Evolutionary conservation across 2,888 invertebrate species (phyloP), one percentile per base, ranked within the genome.

Genomic region (Dryobotodes eremita): DNA sequence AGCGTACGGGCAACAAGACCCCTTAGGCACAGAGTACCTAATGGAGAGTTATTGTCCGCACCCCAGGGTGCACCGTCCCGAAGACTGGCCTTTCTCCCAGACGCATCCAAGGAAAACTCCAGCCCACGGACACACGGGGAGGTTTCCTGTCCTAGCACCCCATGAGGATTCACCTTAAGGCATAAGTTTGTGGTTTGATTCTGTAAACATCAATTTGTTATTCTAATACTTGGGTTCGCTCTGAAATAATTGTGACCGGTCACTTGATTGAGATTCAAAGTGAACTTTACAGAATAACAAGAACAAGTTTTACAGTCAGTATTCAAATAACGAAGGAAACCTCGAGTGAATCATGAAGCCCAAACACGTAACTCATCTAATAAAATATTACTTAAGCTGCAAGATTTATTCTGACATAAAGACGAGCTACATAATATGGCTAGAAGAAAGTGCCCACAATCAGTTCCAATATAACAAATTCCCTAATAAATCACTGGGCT

Each of bases 401-500:
- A 46, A 69, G 26, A 70, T 79, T 70, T 83, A 65, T 84, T 83
- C 57, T 36, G 59, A 57, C 61, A 20, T 83, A 83, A 65, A 64
- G 36, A 75, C n/a, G 36, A 62, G 50, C 48, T 26, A 55, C 73
- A 17, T 62, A 10, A 17, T 62, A 10, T 71, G 57, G 77, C 42
- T 50, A 64, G 74, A 70, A 75, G 70, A 74, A 79, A 80, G 73
- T 80, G 70, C 66, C 71, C 62, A 61, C 61, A 71, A 68, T 76
- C 66, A 74, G 70, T 68, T 77, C 48, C 77, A 66, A 73, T 77
- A 77, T 71, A 88, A 84, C 66, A 73, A 75, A 85, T 82, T 75
- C 46, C 71, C 48, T 31, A 71, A 88, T 89, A 84, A 83, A 90
- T 86, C 86, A 78, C 50, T 74, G 74, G 71, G 57, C 62, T 83